Percentiles rank a stretch among this genome's conserved stretches.
Conservation (phyloP, 2,113 vertebrate species). For the Chaetodon trifascialis region DNA sequence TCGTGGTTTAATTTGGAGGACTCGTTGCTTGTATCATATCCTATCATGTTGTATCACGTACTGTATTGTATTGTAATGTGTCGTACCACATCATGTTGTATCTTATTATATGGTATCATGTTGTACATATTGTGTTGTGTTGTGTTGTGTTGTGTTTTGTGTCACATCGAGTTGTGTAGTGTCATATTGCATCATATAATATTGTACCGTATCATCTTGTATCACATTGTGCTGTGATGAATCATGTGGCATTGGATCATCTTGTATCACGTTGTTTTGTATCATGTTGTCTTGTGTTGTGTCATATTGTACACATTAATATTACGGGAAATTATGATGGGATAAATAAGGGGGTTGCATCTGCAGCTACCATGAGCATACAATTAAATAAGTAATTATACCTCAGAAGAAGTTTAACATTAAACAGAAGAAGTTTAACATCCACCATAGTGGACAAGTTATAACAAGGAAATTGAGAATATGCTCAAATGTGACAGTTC, state of each 20-base stretch:
- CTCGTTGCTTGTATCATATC: not conserved
- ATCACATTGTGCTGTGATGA: no score
- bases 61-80: no score
- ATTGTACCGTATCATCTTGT: no score
- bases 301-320: not conserved
- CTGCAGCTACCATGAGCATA: not conserved
- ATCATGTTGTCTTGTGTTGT: not conserved
- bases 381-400: not conserved
- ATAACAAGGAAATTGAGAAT: not conserved
- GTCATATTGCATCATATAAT: no score
- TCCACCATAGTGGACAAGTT: no score
- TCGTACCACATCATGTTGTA: no score
- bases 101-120: not conserved
- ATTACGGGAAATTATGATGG: not conserved
- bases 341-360: not conserved
- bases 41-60: not conserved
- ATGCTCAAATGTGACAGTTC: not conserved
- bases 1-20: not conserved
- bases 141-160: no score
- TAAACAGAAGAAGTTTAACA: conserved; percentile 1
- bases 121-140: no score
- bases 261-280: no score
- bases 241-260: no score
- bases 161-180: no score
- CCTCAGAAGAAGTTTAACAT: not conserved